Percentiles rank a stretch among this genome's conserved stretches.
These are phyloP conservation scores for Ovis aries DNA, from an alignment of 2,113 vertebrate genomes.

Conservation along the genomic window ARS-UI_Ramb_v3.0 NC_056080.1:127681001-127681500, in stretches of 20 bases:
- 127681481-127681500: not conserved
- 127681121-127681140: not conserved
- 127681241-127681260: not conserved
- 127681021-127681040: not conserved
- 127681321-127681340: not conserved
- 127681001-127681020: not conserved
- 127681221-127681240: not conserved
- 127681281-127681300: not conserved
- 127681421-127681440: not conserved
- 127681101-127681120: constrained; percentile 19
- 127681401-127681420: not conserved
- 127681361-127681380: not conserved
- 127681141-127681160: not conserved
- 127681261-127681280: not conserved
- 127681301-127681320: not conserved
- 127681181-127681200: not conserved
- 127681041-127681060: not conserved
- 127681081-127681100: not conserved
- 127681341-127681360: not conserved
- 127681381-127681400: not conserved
- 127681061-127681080: not conserved
- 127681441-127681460: not conserved
- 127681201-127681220: not conserved
- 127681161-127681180: not conserved
- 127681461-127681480: not conserved